Conservation (phyloP, 2,888 invertebrate genomes). For the Drosophila prolongata region DNA sequence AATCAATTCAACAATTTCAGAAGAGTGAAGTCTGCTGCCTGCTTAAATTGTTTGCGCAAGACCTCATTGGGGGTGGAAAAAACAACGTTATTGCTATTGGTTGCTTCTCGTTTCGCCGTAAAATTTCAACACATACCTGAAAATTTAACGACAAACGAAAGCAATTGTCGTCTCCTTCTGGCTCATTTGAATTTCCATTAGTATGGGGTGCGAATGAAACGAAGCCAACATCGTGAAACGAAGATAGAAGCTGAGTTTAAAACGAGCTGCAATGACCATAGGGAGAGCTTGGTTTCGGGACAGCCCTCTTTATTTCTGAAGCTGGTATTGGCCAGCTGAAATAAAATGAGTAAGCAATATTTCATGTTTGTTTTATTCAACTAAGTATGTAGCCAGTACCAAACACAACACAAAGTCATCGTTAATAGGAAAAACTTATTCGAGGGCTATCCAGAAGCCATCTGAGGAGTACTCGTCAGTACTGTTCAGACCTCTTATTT, state of each 20-base stretch:
- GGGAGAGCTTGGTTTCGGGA: constrained; percentile 45
- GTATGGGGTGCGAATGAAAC: constrained; percentile 39
- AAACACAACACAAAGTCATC: constrained; percentile 76
- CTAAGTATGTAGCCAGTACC: constrained; percentile 78
- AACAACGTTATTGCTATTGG: constrained; percentile 53
- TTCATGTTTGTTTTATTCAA: constrained; percentile 75
- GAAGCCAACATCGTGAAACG: constrained; percentile 29
- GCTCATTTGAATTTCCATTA: background rate
- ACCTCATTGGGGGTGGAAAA: constrained; percentile 50
- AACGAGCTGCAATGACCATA: constrained; percentile 34
- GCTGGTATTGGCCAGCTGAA: constrained; percentile 54
- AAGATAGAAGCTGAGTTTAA: constrained; percentile 38
- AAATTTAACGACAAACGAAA: constrained; percentile 7
- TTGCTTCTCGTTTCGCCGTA: constrained; percentile 16
- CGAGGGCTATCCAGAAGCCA: constrained; percentile 85
- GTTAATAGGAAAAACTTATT: constrained; percentile 84
- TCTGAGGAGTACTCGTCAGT: constrained; percentile 85
- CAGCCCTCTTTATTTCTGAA: constrained; percentile 38
- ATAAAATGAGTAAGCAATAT: constrained; percentile 75
- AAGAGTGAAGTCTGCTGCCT: constrained; percentile 55
- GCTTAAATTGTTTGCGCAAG: constrained; percentile 56
- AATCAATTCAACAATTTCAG: constrained; percentile 65
- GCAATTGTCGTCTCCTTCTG: constrained; percentile 20
- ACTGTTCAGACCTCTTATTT: constrained; percentile 85
- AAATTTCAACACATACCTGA: constrained; percentile 15